A percentile compares a stretch with the other conserved stretches of the same genome.
phyloP scores from a whole-genome alignment of 2,888 invertebrate genomes.

The Mythimna vitellina region DNA sequence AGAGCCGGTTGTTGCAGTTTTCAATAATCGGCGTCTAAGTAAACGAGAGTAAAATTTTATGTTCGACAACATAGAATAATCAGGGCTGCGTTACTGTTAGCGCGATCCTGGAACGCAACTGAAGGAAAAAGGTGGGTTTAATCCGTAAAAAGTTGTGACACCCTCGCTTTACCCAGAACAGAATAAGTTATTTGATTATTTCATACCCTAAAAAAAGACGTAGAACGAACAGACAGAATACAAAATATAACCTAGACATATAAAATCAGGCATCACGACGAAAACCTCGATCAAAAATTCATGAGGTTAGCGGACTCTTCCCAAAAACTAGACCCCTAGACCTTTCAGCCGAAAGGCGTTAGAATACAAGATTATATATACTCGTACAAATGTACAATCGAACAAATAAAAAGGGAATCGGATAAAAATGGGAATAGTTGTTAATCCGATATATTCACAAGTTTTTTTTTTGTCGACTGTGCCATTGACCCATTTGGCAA shows the following conservation, averaged over 20 bases:
- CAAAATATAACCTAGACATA: slow-evolving; percentile 15
- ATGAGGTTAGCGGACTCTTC: slow-evolving; percentile 29
- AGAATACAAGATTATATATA: slow-evolving; percentile 41
- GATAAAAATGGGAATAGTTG: slow-evolving; percentile 56
- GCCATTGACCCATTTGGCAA: slow-evolving; percentile 83
- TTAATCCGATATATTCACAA: slow-evolving; percentile 68
- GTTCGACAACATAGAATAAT: no score
- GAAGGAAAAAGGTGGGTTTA: no score
- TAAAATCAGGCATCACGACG: slow-evolving; percentile 20
- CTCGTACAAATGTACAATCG: slow-evolving; percentile 34
- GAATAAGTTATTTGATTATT: no score
- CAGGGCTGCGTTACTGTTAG: no score
- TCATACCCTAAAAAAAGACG: no score
- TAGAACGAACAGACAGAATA: neutral
- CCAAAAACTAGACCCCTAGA: slow-evolving; percentile 29
- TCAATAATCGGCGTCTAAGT: neutral
- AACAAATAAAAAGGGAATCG: slow-evolving; percentile 39
- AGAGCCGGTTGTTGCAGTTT: neutral
- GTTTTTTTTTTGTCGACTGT: slow-evolving; percentile 64
- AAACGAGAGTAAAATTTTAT: neutral
- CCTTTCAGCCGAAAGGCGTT: slow-evolving; percentile 14
- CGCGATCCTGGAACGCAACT: no score
- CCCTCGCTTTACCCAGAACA: no score
- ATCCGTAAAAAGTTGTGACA: no score
- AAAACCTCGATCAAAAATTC: slow-evolving; percentile 42